phyloP scores from a whole-genome alignment of 1,140 invertebrate species.

The Brachionus asplanchnoidis region DNA sequence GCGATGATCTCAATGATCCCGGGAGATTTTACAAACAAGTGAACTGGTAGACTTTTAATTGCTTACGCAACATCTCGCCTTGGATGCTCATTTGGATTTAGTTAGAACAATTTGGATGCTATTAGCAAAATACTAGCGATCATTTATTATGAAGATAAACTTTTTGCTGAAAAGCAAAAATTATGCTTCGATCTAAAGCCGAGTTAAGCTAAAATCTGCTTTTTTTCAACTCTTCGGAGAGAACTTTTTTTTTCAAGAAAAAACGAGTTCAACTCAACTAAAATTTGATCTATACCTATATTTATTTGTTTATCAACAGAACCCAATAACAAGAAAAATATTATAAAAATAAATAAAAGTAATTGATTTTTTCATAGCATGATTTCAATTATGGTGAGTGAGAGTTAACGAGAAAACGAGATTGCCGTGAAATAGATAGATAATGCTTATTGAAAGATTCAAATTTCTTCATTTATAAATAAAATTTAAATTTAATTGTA shows the following conservation, averaged over 20 bases:
- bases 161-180: neutral
- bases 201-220: neutral
- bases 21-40: neutral
- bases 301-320: slow-evolving; percentile 33
- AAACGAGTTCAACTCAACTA: neutral
- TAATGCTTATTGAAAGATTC: neutral
- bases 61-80: neutral
- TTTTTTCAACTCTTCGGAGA: neutral
- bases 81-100: neutral
- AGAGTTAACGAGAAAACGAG: neutral
- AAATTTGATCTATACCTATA: slow-evolving; percentile 29
- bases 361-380: slow-evolving; percentile 35
- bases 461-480: neutral
- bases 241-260: neutral
- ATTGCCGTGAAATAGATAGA: slow-evolving; percentile 4
- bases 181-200: slow-evolving; percentile 1
- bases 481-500: neutral
- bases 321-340: slow-evolving; percentile 31
- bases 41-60: neutral
- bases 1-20: neutral
- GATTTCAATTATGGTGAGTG: slow-evolving; percentile 11
- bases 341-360: slow-evolving; percentile 37
- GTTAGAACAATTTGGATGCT: neutral
- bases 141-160: neutral
- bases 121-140: neutral